Evolutionary conservation across 1,140 invertebrate genomes (phyloP), one percentile per base, ranked within the genome.

Genomic region (Amphibalanus amphitrite): DNA sequence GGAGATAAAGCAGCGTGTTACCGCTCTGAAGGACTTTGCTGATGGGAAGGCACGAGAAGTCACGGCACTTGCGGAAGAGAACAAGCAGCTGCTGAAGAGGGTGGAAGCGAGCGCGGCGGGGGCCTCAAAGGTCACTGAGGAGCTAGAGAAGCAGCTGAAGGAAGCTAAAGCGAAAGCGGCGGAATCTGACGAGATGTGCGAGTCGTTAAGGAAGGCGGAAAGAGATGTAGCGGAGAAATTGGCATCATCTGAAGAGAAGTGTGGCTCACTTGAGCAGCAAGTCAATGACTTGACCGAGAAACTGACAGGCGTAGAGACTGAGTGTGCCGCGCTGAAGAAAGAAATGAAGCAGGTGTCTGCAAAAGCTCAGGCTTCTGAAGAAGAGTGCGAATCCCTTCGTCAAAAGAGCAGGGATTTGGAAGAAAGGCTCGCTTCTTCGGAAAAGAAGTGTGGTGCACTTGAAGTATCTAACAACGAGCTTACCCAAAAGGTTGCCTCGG

Each of bases 71-170:
- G 33, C 33, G 15, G 33, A 38, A 38, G 33, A 38, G 28, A 65
- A 26, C 64, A 28, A 23, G 25, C n/a, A 72, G 30, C 65, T 71
- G 23, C 20, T 29, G 26, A 69, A 71, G 33, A 47, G 70, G 25
- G 75, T 74, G 65, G 65, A 72, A 15, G 73, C 75, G 65, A 71
- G 75, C 64, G 64, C 72, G 20, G 69, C 69, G 1, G 72, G 70
- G 28, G 73, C 74, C 17, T 75, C 68, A 33, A 67, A 72, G 17
- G 67, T 38, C 47, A 23, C 76, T 25, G 76, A 78, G 8, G 79
- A 83, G 28, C 73, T 82, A 0, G 77, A 82, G 29, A 78, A 78
- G 0, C 78, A 81, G 23, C 69, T 82, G 6, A 77, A 79, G 33
- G 78, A 82, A 38, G 73, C 79, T 73, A 75, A 78, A 0, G 76